Evolutionary conservation across 2,113 vertebrate genomes (phyloP).

Genomic region (Struthio camelus): DNA sequence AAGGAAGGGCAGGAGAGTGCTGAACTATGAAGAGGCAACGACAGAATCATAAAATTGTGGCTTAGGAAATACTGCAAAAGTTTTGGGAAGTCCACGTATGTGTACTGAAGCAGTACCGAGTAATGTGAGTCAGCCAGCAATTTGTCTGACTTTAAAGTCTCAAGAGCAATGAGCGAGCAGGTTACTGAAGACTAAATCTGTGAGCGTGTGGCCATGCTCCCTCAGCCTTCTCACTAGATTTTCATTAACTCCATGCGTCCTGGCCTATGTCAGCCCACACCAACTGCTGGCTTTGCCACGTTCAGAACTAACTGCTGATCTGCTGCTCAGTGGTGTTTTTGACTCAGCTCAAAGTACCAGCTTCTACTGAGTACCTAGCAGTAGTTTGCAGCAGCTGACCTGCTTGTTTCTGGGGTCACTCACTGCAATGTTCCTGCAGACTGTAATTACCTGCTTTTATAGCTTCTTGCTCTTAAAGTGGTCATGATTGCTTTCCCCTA

Average conservation of each 20-base stretch:
- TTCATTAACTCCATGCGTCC: neutral
- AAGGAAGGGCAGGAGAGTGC: neutral
- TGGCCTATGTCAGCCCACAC: neutral
- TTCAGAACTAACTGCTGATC: neutral
- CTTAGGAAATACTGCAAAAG: neutral
- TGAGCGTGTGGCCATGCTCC: accelerated
- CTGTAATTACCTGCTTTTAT: neutral
- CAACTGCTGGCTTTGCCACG: neutral
- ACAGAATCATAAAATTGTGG: neutral
- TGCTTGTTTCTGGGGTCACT: neutral
- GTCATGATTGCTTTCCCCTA: neutral
- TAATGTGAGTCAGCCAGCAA: neutral
- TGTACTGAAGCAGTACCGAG: neutral
- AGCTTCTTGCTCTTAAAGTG: neutral
- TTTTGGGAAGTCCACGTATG: neutral
- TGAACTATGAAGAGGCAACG: neutral
- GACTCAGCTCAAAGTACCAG: neutral
- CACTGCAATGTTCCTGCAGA: neutral
- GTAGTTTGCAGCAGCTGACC: neutral
- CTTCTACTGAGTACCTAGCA: neutral
- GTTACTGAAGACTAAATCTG: neutral
- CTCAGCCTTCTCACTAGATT: neutral
- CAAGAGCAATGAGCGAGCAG: neutral
- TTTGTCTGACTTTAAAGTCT: neutral
- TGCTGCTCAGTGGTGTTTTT: neutral